These are phyloP conservation scores for Caenorhabditis wallacei DNA, from an alignment of 2,888 invertebrate genomes.

Conservation along the genomic window DNA sequence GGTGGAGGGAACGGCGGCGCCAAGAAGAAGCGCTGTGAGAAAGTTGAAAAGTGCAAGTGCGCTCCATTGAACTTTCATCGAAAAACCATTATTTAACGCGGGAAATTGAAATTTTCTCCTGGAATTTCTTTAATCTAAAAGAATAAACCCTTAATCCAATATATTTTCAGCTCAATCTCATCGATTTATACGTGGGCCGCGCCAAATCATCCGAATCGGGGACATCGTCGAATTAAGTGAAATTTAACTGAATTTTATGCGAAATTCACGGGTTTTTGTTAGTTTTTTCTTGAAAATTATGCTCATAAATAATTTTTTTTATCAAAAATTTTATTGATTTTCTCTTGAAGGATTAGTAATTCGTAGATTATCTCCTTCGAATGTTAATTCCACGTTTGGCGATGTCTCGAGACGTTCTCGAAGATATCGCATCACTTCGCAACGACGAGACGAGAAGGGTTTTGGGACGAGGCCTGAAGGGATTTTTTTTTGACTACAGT, in stretches of 20 bases:
- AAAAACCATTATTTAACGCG: no score
- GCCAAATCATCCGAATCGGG: constrained; percentile 61
- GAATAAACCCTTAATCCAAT: no score
- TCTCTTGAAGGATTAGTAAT: constrained; percentile 41
- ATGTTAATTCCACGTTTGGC: constrained; percentile 47
- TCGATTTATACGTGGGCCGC: constrained; percentile 57
- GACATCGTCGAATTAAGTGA: constrained; percentile 42
- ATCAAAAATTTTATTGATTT: no score
- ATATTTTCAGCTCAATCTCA: constrained; percentile 60
- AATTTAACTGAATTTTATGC: not conserved
- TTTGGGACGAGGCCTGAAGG: constrained; percentile 57
- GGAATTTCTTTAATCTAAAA: no score
- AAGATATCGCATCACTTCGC: constrained; percentile 62
- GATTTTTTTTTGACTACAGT: no score
- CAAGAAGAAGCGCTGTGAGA: no score
- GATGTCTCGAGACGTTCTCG: constrained; percentile 38
- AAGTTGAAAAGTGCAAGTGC: not conserved
- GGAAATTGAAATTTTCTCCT: not conserved
- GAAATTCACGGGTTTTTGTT: not conserved
- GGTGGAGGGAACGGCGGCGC: not conserved
- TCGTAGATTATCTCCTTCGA: constrained; percentile 40
- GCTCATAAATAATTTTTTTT: not conserved
- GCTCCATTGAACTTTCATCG: not conserved
- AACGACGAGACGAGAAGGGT: constrained; percentile 49
- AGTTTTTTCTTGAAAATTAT: not conserved